Evolutionary conservation across 1,140 invertebrate genomes (phyloP).

Genomic region (Pseudomyrmex flavicornis): DNA sequence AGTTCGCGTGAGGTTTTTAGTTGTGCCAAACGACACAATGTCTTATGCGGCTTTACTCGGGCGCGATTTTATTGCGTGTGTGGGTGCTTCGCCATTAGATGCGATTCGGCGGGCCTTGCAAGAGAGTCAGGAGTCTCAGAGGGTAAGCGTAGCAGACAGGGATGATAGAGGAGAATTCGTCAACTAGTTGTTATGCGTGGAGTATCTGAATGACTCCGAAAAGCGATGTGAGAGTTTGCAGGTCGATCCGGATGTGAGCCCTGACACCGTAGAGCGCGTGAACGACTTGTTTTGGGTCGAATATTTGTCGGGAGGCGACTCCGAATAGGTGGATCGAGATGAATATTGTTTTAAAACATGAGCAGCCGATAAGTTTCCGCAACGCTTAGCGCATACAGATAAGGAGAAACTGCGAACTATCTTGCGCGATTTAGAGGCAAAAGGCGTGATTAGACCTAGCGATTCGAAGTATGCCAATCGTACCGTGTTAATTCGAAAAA

Average conservation of each 20-base stretch:
- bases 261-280: neutral
- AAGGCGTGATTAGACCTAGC: neutral
- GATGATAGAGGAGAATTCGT: too few species aligned
- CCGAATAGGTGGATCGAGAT: neutral
- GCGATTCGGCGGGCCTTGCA: neutral
- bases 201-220: too few species aligned
- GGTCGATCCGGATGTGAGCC: too few species aligned
- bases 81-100: too few species aligned
- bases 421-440: neutral
- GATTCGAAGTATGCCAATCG: neutral
- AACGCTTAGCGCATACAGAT: neutral
- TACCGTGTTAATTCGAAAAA: neutral
- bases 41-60: neutral
- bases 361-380: conserved; percentile 12
- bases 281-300: neutral
- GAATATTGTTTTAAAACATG: conserved; percentile 17
- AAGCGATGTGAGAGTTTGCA: too few species aligned
- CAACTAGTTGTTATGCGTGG: too few species aligned
- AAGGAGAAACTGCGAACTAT: neutral
- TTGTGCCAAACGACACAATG: neutral
- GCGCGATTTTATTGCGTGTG: neutral
- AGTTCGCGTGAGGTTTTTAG: neutral
- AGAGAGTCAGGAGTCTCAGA: neutral
- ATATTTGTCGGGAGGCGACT: neutral
- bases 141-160: too few species aligned